A percentile compares a stretch with the other conserved stretches of the same genome.
These are phyloP conservation scores for Opisthograptis luteolata DNA, from an alignment of 2,888 invertebrate genomes.

Conservation along the genomic window DNA sequence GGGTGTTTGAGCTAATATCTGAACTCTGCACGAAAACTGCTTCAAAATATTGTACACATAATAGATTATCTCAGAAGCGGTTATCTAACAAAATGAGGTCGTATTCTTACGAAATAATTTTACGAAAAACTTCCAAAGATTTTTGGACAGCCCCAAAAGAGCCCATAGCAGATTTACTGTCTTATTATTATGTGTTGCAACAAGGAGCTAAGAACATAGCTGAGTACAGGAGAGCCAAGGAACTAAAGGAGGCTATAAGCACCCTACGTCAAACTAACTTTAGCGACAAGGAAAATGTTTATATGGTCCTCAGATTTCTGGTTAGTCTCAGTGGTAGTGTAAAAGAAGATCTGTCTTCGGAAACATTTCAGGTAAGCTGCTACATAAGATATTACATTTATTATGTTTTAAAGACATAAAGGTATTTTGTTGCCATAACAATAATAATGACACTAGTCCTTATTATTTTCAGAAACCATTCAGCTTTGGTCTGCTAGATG, in stretches of 20 bases:
- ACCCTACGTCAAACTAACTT: conserved; percentile 56
- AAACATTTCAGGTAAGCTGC: conserved; percentile 66
- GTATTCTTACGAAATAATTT: conserved; percentile 69
- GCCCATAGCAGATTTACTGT: conserved; percentile 66
- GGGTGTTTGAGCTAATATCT: conserved; percentile 70
- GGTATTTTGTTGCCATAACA: too few species aligned
- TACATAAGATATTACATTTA: neutral
- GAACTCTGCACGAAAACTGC: conserved; percentile 69
- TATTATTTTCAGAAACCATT: conserved; percentile 71
- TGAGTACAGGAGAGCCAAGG: conserved; percentile 63
- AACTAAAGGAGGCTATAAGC: conserved; percentile 64
- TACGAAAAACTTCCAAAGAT: conserved; percentile 62
- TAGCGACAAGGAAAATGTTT: conserved; percentile 58
- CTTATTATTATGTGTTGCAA: conserved; percentile 63
- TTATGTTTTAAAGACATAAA: neutral
- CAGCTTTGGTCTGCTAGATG: conserved; percentile 71
- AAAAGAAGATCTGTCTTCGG: conserved; percentile 58
- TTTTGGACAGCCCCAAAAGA: conserved; percentile 51
- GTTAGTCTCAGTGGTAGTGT: conserved; percentile 61
- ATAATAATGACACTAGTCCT: too few species aligned
- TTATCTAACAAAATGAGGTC: conserved; percentile 68
- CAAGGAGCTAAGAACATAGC: conserved; percentile 67
- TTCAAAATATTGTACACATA: conserved; percentile 57
- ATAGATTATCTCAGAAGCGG: conserved; percentile 57
- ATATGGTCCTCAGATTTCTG: conserved; percentile 60